A percentile compares a stretch with the other conserved stretches of the same genome.
These are phyloP conservation scores for Hestina assimilis DNA, from an alignment of 1,140 invertebrate genomes.

Conservation along the genomic window DNA sequence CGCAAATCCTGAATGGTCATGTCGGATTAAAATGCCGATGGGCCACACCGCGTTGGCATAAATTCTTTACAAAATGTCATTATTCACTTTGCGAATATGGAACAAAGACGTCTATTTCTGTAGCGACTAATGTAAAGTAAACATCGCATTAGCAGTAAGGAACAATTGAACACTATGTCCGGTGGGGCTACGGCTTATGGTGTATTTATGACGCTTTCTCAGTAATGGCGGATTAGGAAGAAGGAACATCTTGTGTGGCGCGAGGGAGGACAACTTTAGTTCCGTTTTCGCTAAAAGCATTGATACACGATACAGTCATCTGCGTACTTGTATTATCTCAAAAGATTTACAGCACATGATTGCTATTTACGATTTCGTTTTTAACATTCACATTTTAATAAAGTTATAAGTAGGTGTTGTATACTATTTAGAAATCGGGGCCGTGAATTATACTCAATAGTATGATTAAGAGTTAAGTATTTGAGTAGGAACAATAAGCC, in stretches of 20 bases:
- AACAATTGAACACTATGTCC: slow-evolving; percentile 58
- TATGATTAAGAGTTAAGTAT: slow-evolving; percentile 33
- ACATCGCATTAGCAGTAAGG: slow-evolving; percentile 57
- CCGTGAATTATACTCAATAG: slow-evolving; percentile 25
- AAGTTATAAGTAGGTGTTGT: slow-evolving; percentile 7
- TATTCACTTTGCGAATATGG: slow-evolving; percentile 46
- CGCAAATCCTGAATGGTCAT: slow-evolving; percentile 28
- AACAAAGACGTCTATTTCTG: slow-evolving; percentile 60
- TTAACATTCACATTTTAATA: background rate
- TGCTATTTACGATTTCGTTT: background rate
- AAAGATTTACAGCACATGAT: background rate
- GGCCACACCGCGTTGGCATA: slow-evolving; percentile 34
- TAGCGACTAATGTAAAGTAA: slow-evolving; percentile 61
- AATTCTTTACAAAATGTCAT: slow-evolving; percentile 47
- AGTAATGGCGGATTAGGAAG: slow-evolving; percentile 50
- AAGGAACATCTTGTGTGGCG: slow-evolving; percentile 54
- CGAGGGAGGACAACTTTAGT: slow-evolving; percentile 39
- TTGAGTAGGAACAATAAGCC: slow-evolving; percentile 45
- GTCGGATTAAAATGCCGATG: slow-evolving; percentile 45
- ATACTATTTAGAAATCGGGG: slow-evolving; percentile 25
- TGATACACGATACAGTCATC: background rate
- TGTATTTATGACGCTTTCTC: slow-evolving; percentile 59
- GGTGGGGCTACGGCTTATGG: slow-evolving; percentile 36
- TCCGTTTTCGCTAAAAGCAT: slow-evolving; percentile 43
- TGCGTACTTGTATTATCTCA: background rate